phyloP scores from a whole-genome alignment of 2,113 vertebrate species.

The Hepsetus odoe region DNA sequence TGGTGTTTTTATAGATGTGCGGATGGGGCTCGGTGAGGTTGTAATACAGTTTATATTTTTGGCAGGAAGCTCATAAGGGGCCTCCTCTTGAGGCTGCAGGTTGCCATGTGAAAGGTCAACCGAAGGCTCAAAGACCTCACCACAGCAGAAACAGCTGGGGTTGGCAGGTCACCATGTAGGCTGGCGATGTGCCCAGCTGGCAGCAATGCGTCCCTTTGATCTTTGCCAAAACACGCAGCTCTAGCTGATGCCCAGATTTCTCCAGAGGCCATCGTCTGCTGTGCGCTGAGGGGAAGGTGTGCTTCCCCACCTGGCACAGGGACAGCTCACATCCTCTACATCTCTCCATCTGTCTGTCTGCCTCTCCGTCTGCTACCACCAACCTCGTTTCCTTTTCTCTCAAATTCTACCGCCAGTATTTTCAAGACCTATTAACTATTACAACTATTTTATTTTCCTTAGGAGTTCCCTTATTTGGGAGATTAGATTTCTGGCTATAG shows the following conservation, averaged over 20 bases:
- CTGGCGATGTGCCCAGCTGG: constrained; percentile 31
- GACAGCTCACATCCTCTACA: background rate
- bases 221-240: constrained; percentile 37
- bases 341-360: constrained; percentile 10
- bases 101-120: constrained; percentile 44
- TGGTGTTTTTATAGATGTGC: background rate
- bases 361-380: background rate
- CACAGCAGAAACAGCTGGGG: constrained; percentile 41
- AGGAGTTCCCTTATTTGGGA: too few relatives aligned
- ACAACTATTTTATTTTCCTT: too few relatives aligned
- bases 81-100: constrained; percentile 18
- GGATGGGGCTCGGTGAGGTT: constrained; percentile 10
- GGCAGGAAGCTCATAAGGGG: constrained; percentile 4
- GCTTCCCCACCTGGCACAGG: constrained; percentile 25
- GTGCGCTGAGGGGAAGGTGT: constrained; percentile 33
- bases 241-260: constrained; percentile 38
- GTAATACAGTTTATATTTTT: constrained; percentile 28
- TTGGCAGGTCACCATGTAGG: constrained; percentile 38
- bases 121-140: constrained; percentile 27
- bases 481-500: too few relatives aligned
- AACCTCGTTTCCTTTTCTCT: background rate
- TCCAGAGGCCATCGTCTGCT: constrained; percentile 9
- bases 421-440: too few relatives aligned
- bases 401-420: background rate
- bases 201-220: constrained; percentile 47